These are phyloP conservation scores for Tenualosa ilisha DNA, from an alignment of 2,797 vertebrate species.

Conservation along the genomic window DNA sequence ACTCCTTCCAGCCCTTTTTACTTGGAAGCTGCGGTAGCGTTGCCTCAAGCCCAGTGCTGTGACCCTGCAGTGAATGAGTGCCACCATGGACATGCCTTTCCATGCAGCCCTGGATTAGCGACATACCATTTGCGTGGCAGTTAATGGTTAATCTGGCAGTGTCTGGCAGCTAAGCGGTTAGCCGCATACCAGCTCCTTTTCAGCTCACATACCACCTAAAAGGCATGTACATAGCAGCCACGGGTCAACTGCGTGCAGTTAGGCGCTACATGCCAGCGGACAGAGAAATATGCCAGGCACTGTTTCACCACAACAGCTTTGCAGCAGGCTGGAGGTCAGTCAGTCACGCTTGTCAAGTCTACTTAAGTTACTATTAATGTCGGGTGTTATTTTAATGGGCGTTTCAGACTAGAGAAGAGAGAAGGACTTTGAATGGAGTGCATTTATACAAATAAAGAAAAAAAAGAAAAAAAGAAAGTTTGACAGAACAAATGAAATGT, in stretches of 20 bases:
- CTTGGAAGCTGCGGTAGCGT: not conserved
- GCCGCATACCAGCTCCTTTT: not conserved
- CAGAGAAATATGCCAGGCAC: not conserved
- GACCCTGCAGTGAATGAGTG: not conserved
- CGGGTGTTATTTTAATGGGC: not conserved
- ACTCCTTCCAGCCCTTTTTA: not conserved
- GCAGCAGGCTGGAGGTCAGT: not conserved
- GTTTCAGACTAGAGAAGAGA: not conserved
- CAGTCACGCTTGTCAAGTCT: slow-evolving; percentile 6
- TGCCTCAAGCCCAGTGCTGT: not conserved
- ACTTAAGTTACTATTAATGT: not conserved
- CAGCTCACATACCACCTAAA: not conserved
- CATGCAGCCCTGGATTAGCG: not conserved
- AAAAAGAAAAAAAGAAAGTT: no score
- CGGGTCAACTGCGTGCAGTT: not conserved
- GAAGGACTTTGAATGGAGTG: not conserved
- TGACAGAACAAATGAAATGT: no score
- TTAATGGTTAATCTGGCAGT: not conserved
- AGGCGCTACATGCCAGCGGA: slow-evolving; percentile 1
- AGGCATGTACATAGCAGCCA: not conserved
- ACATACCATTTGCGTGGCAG: not conserved
- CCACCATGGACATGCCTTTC: not conserved
- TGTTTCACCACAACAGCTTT: not conserved
- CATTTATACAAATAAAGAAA: not conserved
- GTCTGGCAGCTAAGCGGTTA: not conserved